Base-by-base conservation (phyloP, 2,113 vertebrate genomes). In the mouse (Mus musculus) region DNA sequence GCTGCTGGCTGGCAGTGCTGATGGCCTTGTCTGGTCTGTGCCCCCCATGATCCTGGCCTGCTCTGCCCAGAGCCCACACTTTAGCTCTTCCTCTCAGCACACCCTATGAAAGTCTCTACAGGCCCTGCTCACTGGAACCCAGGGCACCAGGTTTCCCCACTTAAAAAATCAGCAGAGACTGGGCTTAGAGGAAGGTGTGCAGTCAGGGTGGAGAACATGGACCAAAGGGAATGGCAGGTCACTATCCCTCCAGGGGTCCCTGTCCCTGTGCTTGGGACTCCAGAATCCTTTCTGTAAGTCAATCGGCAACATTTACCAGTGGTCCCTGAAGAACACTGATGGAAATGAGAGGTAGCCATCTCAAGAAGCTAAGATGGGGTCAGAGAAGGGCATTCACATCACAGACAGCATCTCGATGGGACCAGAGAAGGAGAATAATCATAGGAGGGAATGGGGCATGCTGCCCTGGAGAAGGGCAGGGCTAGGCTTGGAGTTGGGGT, bases 321-420 rank as follows among this genome's bases (percentile, higher is more conserved):
- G 14, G 63, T 52, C 71, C 76, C 9, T 0, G 1, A 2, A 39
- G 49, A 56, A 72, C 26, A 19, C 39, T 61, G 56, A 65, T 24
- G 14, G n/a, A 30, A 36, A 13, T 1, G 14, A 19, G 36, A 19
- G 1, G 36, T 19, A 2, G 22, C 20, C 1, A n/a, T 3, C 73
- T 4, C 4, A 1, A 61, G 80, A 19, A 4, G 5, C 3, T 0
- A 1, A 7, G 0, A 0, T 61, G 0, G 28, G 28, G 49, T 26
- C 7, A 6, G 52, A 14, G 22, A 19, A 7, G 0, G 12, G 5
- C 20, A 1, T 56, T 26, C n/a, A 73, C 30, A 3, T 19, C 52
- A 24, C 3, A 1, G 28, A 13, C 33, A 16, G 65, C 2, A 0
- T 28, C 1, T 7, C 80, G 7, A 0, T 0, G 30, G 46, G 20